Evolutionary conservation across 2,888 invertebrate species (phyloP), one percentile per base, ranked within the genome.

Genomic region (Linyphia triangularis): DNA sequence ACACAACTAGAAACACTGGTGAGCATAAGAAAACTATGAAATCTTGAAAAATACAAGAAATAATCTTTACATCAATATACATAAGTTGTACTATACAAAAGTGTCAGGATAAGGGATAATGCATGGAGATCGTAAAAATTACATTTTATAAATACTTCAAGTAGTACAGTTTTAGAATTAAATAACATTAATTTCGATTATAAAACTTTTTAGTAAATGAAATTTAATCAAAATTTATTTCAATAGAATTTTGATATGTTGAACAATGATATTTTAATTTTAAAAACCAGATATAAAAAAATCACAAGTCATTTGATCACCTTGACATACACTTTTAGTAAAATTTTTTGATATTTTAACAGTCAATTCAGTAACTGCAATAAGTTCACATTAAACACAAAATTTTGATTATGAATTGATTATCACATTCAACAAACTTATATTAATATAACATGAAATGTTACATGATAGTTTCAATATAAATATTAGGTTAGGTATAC

Each of bases 181-280:
- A 43, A 43, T 43, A 10, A 43, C 43, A 43, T 13, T 10, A 10
- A 43, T 43, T 13, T 43, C 16, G 10, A 2, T 10, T 43, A 43
- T 13, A 13, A 43, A 43, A 43, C n/a, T n/a, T n/a, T n/a, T n/a
- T n/a, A n/a, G n/a, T n/a, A n/a, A n/a, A n/a, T n/a, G n/a, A n/a
- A n/a, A n/a, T n/a, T n/a, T n/a, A n/a, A n/a, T n/a, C n/a, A n/a
- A n/a, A n/a, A n/a, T n/a, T 51, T n/a, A 40, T 26, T 61, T 33
- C 16, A 61, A 19, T 57, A 24, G 10, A 61, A 63, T 63, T 77
- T 77, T 77, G 77, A 77, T 77, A 77, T 77, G 77, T 77, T 3
- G 13, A 33, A 33, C 26, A 63, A 61, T 73, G 57, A 73, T 73
- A 73, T 73, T 19, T 51, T 28, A 59, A 59, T 57, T 30, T 30